These are phyloP conservation scores for Hydropsyche tenuis DNA, from an alignment of 1,140 invertebrate genomes.

Conservation along the genomic window DNA sequence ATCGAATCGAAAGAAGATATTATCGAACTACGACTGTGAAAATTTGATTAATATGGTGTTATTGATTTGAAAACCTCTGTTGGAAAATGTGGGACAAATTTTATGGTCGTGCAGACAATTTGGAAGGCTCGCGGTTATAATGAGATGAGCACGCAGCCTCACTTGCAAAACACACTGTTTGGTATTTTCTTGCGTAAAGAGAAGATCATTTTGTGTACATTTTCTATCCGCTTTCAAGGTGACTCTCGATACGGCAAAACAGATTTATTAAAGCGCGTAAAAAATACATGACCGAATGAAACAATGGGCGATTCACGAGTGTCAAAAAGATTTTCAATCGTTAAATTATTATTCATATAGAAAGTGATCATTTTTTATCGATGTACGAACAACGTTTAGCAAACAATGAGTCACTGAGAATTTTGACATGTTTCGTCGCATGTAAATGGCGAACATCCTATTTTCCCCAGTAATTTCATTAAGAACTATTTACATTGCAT, in stretches of 20 bases:
- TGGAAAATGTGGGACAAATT: constrained; percentile 15
- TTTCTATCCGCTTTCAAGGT: constrained; percentile 20
- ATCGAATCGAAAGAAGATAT: no score
- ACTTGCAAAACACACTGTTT: constrained; percentile 29
- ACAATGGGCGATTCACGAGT: constrained; percentile 5
- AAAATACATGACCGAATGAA: not conserved
- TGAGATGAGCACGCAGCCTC: constrained; percentile 22
- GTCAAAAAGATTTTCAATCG: not conserved
- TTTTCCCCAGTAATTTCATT: no score
- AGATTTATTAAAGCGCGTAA: not conserved
- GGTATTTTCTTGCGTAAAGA: constrained; percentile 31
- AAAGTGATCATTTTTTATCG: no score
- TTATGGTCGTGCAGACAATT: constrained; percentile 25
- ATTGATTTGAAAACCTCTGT: not conserved
- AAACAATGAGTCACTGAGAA: no score
- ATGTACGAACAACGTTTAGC: no score
- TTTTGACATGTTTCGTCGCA: no score
- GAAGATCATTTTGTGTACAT: not conserved
- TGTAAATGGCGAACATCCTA: no score
- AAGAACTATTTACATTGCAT: no score
- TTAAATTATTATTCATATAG: not conserved
- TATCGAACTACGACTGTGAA: no score
- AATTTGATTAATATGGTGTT: no score
- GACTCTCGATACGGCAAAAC: not conserved
- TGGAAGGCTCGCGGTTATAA: constrained; percentile 20